Percentiles rank a stretch among this genome's conserved stretches.
Conservation (phyloP, 2,113 vertebrate genomes). For the Onychostruthus taczanowskii region DNA sequence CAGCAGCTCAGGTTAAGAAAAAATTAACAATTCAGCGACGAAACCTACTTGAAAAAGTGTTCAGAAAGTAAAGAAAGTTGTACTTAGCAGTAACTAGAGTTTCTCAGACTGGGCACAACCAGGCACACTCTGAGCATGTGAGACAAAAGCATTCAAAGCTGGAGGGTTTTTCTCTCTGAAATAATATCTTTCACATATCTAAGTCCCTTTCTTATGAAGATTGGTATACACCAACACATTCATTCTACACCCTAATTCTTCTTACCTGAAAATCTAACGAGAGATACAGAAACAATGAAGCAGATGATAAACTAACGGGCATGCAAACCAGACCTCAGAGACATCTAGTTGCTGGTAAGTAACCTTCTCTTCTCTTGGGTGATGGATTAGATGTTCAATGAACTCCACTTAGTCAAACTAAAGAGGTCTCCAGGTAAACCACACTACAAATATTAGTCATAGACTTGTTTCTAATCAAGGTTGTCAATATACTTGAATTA, state of each 20-base stretch:
- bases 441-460: accelerated
- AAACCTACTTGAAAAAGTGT: neutral
- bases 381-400: neutral
- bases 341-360: neutral
- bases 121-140: neutral
- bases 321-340: neutral
- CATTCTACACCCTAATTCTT: neutral
- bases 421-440: neutral
- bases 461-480: neutral
- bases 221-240: neutral
- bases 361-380: neutral
- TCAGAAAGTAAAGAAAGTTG: neutral
- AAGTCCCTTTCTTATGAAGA: neutral
- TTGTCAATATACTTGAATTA: neutral
- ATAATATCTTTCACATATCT: neutral
- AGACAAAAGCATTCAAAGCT: neutral
- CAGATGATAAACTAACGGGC: neutral
- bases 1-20: neutral
- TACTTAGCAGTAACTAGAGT: neutral
- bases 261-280: neutral
- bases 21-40: neutral
- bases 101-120: neutral
- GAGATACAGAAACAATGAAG: neutral
- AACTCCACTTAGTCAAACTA: neutral
- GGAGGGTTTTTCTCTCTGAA: neutral